Base-by-base conservation (phyloP, 1,140 invertebrate genomes). In the Drosophila orena region DNA sequence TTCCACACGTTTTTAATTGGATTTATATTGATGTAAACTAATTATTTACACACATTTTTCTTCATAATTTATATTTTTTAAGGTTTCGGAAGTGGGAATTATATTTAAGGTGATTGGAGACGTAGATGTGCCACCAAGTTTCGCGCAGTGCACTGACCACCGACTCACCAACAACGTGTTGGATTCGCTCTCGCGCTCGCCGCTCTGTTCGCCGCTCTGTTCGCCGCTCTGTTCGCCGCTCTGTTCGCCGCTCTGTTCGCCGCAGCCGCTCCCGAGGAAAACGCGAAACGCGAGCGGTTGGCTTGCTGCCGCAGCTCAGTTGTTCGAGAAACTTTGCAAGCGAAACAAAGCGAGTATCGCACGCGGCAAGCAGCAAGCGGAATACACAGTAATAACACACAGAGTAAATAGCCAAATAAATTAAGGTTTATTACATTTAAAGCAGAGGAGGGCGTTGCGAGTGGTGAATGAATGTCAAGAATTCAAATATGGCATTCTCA, bases 241-340 rank as follows among this genome's bases (percentile, higher is more conserved):
- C 57, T 35, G 49, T 12, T 42, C 53, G 44, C 44, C 17, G 17
- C 17, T 17, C 17, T 1, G 17, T 1, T 17, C 17, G 17, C 17
- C 17, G 17, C 17, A 17, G 1, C 17, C 17, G 17, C 17, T 17
- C 17, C 17, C 17, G 17, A 17, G 17, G 1, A 17, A 24, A 24
- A 24, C 24, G 24, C 24, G 30, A 62, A 59, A 56, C 42, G 40
- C 61, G 30, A 44, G 43, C 65, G 58, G 64, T 62, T 76, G 58
- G 68, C 62, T 76, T 64, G 75, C 54, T 43, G 70, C 58, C 56
- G 46, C 61, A 72, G 64, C 68, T 89, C 79, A 89, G 79, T 89
- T 89, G 77, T 69, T 80, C 72, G 77, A 71, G 69, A 74, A 89
- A 84, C 84, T 80, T 84, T 74, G 85, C 37, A 55, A n/a, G n/a